Base-by-base conservation (phyloP, 2,888 invertebrate genomes). In the Cosmia pyralina region DNA sequence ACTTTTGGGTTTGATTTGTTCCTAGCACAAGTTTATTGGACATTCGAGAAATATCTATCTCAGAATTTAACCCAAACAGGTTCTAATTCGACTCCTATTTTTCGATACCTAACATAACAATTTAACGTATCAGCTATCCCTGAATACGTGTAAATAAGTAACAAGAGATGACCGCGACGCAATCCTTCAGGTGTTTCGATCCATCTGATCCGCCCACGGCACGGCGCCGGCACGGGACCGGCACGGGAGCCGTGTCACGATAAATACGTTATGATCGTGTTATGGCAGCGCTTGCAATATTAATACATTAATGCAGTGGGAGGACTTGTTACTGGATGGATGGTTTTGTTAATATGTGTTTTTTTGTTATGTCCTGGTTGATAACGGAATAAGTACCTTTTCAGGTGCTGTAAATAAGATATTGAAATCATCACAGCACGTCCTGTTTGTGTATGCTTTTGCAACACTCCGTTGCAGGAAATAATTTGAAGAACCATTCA, bases 251-350 rank as follows among this genome's bases (percentile, higher is more conserved):
- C 38, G 66, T 79, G 65, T 73, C 59, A 60, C 63, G 64, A 78
- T 85, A 77, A 83, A 85, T 85, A 85, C 48, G 48, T 85, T 85
- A 85, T 83, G 76, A 85, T 79, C 81, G 85, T 70, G 83, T 81
- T 85, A 71, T 58, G 73, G 57, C 71, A 72, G 34, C 28, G 41
- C 48, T 77, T 85, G 83, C 81, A 85, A 78, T 73, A 82, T 85
- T 83, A 77, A 85, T 83, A 48, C 28, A 72, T 75, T 71, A 72
- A 75, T 77, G 65, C 60, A 64, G 66, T 57, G 52, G 34, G 19
- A 71, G 75, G 22, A 60, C 63, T 57, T 65, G 79, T 76, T 73
- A 50, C 8, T 28, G 34, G 64, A 44, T 44, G 34, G 13, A 55
- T 67, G 57, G 68, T 68, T 70, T 69, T n/a, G 41, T 70, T 52